Conservation (phyloP, 2,113 vertebrate genomes). For the Rhinogobius similis region DNA sequence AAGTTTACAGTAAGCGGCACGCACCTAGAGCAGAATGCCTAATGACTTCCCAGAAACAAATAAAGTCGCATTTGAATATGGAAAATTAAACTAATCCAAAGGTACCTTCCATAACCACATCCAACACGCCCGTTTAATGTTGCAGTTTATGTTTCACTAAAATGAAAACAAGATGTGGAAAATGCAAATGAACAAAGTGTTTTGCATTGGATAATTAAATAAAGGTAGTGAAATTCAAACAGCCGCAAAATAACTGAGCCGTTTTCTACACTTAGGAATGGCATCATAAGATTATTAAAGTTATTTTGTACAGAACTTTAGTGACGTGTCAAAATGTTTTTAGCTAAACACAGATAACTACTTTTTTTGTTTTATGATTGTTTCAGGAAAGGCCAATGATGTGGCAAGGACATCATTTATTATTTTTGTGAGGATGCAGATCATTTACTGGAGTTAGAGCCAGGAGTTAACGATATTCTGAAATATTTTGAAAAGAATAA, state of each 20-base stretch:
- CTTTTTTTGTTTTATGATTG: not conserved
- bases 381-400: not conserved
- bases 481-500: not conserved
- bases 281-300: constrained; percentile 19
- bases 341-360: constrained; percentile 1
- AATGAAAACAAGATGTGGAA: constrained; percentile 9
- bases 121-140: constrained; percentile 1
- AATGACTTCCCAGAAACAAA: constrained; percentile 14
- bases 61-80: not conserved
- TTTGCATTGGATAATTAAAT: constrained; percentile 2
- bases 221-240: constrained; percentile 11
- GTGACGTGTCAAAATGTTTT: not conserved
- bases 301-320: constrained; percentile 24
- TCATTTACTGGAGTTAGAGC: not conserved
- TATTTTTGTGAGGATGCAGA: not conserved
- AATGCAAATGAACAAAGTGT: constrained; percentile 12
- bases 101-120: not conserved
- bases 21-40: not conserved
- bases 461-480: not conserved
- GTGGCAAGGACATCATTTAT: not conserved
- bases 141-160: constrained; percentile 5
- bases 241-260: not conserved
- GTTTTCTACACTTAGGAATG: constrained; percentile 8
- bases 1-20: not conserved
- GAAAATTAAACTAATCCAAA: constrained; percentile 15